phyloP scores from a whole-genome alignment of 2,113 vertebrate species.

The Callospermophilus lateralis region DNA sequence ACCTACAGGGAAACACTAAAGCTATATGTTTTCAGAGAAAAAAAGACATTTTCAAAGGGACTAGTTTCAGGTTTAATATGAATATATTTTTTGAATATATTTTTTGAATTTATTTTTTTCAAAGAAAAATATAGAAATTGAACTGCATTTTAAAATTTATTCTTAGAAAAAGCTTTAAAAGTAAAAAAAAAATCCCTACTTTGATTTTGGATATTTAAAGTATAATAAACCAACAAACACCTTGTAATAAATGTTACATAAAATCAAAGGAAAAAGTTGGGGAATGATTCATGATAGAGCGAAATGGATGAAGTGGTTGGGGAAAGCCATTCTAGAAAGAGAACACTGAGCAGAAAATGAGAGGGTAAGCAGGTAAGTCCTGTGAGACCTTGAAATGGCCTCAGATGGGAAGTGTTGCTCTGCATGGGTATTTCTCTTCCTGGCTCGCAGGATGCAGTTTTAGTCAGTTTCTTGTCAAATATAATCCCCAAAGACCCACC shows the following conservation, averaged over 20 bases:
- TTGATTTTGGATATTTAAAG: background rate
- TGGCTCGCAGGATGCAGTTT: background rate
- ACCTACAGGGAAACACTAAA: background rate
- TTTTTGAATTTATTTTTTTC: background rate
- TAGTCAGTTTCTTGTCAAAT: too few species aligned
- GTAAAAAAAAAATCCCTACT: background rate
- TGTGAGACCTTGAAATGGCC: background rate
- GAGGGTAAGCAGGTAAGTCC: too few species aligned
- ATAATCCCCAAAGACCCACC: too few species aligned
- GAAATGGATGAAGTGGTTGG: background rate
- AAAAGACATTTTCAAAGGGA: background rate
- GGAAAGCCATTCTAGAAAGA: background rate
- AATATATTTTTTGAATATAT: background rate
- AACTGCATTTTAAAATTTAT: slow-evolving; percentile 10
- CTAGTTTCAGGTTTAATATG: background rate
- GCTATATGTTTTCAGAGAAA: background rate
- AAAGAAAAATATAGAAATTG: background rate
- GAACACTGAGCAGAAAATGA: background rate
- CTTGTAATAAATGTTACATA: background rate
- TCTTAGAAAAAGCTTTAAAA: background rate
- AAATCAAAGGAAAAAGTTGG: background rate
- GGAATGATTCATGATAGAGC: background rate
- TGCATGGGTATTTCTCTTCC: background rate
- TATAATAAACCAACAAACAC: background rate
- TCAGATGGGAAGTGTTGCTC: fast-evolving